Evolutionary conservation across 2,797 vertebrate species (phyloP).

Genomic region (Ceryle rudis): DNA sequence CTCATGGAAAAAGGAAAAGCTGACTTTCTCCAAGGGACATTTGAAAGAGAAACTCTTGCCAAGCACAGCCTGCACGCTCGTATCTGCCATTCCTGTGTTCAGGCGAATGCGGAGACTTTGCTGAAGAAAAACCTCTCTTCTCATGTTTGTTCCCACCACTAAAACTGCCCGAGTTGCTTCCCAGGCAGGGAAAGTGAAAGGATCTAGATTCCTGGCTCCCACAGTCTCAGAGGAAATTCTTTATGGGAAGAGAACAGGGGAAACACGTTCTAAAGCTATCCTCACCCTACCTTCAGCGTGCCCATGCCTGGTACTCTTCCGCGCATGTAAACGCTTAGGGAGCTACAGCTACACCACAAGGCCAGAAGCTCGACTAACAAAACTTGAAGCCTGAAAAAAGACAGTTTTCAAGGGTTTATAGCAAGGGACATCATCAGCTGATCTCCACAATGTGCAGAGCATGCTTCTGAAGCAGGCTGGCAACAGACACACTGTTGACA

Average conservation of each 20-base stretch:
- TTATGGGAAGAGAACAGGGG: background rate
- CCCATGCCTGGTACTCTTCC: background rate
- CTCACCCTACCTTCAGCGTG: background rate
- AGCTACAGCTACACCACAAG: background rate
- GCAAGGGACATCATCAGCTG: background rate
- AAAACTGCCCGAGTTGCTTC: background rate
- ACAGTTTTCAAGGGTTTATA: background rate
- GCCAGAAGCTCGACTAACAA: background rate
- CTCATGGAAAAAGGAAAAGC: background rate
- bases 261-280: background rate
- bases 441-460: background rate
- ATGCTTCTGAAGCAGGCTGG: accelerated
- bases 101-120: background rate
- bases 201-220: background rate
- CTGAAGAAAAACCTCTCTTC: background rate
- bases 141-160: background rate
- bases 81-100: background rate
- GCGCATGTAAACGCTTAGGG: background rate
- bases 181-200: background rate
- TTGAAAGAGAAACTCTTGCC: background rate
- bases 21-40: background rate
- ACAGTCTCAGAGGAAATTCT: background rate
- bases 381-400: background rate
- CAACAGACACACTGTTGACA: background rate
- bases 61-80: background rate